Base-by-base conservation (phyloP, 1,140 invertebrate genomes). In the Monochamus saltuarius region DNA sequence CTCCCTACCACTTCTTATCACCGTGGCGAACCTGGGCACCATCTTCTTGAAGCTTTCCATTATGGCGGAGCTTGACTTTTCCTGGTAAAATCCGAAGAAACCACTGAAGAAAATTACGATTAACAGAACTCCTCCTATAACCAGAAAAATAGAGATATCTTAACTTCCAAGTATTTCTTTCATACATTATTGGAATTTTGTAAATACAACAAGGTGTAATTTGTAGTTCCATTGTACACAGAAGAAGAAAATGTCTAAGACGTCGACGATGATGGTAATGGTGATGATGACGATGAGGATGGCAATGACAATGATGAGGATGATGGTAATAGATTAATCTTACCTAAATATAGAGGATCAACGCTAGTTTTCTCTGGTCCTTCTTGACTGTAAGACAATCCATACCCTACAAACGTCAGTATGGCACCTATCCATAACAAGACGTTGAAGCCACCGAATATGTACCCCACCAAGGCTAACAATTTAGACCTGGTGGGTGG, bases 381-480 rank as follows among this genome's bases (percentile, higher is more conserved):
- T 56, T 79, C 75, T 0, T 77, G 79, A 6, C 75, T 68, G 29
- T 62, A 57, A 0, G 54, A 14, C 22, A 85, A 70, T 1, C 76
- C 53, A 65, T 87, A 91, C 19, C 86, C 88, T 22, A 85, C 71
- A 53, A 89, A 82, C 70, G 88, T 90, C 11, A 91, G 75, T 56
- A 83, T 70, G 39, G 86, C 84, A 13, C 88, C 89, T 17, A 86
- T 72, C 90, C 89, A 92, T 40, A 92, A 83, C 7, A 91, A 75
- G 39, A 85, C 69, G 7, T 88, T 82, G 74, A 91, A 91, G 10
- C 89, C 89, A 71, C 83, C 81, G 71, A 86, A 87, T 42, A 87
- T 77, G 57, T 62, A 67, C 14, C 61, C 58, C 4, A 55, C 17
- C 11, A 73, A 63, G 7, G 70, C 45, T 6, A 62, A 22, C 52